Percentiles rank a stretch among this genome's conserved stretches.
Evolutionary conservation across 2,113 vertebrate species (phyloP).

Genomic region (Leptodactylus fuscus): DNA sequence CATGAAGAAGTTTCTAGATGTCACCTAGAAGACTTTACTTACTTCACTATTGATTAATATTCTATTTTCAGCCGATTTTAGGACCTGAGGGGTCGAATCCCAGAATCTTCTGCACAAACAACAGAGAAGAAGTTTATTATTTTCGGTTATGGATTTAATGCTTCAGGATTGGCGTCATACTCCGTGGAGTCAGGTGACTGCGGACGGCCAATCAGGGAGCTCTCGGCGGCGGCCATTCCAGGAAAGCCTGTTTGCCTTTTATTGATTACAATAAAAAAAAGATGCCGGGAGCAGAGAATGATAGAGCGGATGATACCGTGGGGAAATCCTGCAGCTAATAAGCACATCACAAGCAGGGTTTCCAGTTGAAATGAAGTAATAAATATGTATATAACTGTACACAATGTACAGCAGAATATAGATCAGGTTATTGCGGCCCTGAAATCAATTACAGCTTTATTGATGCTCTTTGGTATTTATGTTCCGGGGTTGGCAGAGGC

Average conservation of each 20-base stretch:
- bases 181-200: background rate
- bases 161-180: background rate
- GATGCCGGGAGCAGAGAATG: background rate
- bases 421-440: constrained; percentile 7
- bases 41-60: no score
- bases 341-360: constrained; percentile 40
- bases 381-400: constrained; percentile 53
- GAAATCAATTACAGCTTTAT: constrained; percentile 46
- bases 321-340: constrained; percentile 51
- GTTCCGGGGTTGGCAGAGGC: background rate
- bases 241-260: background rate
- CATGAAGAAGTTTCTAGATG: no score
- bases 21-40: no score
- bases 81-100: no score
- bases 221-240: background rate
- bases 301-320: background rate
- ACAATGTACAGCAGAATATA: constrained; percentile 14
- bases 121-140: background rate
- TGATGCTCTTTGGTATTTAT: constrained; percentile 44
- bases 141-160: background rate
- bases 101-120: constrained; percentile 8
- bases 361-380: constrained; percentile 35
- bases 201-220: background rate
- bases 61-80: no score
- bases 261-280: constrained; percentile 51